A percentile compares a stretch with the other conserved stretches of the same genome.
phyloP scores from a whole-genome alignment of 2,113 vertebrate genomes.

The Cariama cristata region DNA sequence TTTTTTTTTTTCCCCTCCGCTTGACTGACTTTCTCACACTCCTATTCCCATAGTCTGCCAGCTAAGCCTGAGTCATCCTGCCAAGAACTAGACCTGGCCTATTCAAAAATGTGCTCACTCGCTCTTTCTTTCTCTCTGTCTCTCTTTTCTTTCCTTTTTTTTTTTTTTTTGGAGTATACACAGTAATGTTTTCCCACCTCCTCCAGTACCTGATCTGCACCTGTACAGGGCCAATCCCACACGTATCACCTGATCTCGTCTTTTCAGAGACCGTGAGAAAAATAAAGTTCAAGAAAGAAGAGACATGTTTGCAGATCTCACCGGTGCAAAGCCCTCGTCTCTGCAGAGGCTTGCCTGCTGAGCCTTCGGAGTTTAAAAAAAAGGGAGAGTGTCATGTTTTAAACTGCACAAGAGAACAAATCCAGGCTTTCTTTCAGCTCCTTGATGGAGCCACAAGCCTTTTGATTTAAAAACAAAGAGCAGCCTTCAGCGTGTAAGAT shows the following conservation, averaged over 20 bases:
- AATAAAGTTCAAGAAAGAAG: constrained; percentile 75
- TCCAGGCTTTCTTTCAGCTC: constrained; percentile 7
- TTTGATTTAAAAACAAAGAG: neutral
- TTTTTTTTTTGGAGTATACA: constrained; percentile 21
- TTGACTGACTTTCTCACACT: constrained; percentile 96
- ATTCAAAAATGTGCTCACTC: constrained; percentile 67
- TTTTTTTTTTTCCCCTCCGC: constrained; percentile 54
- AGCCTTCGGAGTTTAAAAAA: constrained; percentile 19
- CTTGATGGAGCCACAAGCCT: neutral
- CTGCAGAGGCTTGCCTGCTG: constrained; percentile 57
- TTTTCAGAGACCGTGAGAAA: constrained; percentile 86
- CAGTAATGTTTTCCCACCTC: constrained; percentile 65
- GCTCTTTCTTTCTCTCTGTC: neutral
- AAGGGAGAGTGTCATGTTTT: constrained; percentile 42
- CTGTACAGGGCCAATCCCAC: constrained; percentile 82
- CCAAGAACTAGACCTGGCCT: constrained; percentile 76
- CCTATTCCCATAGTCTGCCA: constrained; percentile 83
- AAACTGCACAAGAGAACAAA: constrained; percentile 12
- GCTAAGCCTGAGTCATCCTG: constrained; percentile 80
- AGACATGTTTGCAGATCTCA: constrained; percentile 62
- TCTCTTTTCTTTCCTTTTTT: neutral
- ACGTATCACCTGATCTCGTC: constrained; percentile 82
- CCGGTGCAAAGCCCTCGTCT: constrained; percentile 24
- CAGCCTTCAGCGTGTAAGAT: neutral
- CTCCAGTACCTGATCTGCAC: constrained; percentile 82